Percentiles rank a stretch among this genome's conserved stretches.
phyloP scores from a whole-genome alignment of 2,113 vertebrate species.

The Bos javanicus region DNA sequence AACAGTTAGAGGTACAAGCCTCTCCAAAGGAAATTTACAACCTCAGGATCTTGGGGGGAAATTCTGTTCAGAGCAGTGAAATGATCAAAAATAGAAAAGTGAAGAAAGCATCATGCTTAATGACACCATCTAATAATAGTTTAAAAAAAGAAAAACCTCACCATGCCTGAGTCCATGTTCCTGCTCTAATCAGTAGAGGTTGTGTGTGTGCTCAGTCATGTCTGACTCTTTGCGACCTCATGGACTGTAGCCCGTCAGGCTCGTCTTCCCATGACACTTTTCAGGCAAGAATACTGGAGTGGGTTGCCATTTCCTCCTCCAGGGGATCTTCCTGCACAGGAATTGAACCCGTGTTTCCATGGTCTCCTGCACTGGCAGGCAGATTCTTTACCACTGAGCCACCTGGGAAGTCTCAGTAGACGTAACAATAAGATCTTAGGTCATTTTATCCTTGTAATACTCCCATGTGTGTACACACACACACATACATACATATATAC shows the following conservation, averaged over 20 bases:
- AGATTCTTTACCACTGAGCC: background rate
- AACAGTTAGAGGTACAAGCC: background rate
- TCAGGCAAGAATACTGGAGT: background rate
- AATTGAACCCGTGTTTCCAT: background rate
- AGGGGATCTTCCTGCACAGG: background rate
- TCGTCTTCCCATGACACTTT: background rate
- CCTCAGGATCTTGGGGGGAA: background rate
- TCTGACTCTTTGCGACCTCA: background rate
- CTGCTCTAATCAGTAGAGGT: background rate
- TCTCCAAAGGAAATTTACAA: background rate
- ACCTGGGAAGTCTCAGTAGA: background rate
- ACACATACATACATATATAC: background rate
- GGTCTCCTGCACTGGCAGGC: background rate
- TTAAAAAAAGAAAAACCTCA: background rate
- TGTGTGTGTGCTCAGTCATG: background rate
- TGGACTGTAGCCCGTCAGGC: background rate
- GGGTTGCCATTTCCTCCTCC: background rate
- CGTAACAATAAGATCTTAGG: background rate
- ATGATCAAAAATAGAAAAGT: background rate
- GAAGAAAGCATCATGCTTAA: background rate
- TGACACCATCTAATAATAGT: background rate
- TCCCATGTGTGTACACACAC: background rate
- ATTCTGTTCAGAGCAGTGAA: background rate
- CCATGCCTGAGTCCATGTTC: background rate
- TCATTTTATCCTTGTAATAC: background rate